Evolutionary conservation across 1,140 invertebrate species (phyloP).

Genomic region (Lethocerus indicus): DNA sequence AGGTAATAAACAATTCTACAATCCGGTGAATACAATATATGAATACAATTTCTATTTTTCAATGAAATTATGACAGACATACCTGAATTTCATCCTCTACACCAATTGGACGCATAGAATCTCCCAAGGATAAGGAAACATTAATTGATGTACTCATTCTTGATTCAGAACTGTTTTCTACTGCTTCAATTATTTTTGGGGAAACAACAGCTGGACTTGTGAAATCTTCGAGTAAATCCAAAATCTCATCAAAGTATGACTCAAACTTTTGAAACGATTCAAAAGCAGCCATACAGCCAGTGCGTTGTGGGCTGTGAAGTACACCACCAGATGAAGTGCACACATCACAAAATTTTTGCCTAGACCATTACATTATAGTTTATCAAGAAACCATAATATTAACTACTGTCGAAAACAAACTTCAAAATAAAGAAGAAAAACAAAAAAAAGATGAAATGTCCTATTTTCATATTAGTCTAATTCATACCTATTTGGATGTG

Average conservation of each 20-base stretch:
- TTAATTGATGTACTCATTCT: conserved; percentile 43
- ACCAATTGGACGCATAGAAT: too few relatives aligned
- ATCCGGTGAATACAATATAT: too few relatives aligned
- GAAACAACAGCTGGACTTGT: conserved; percentile 46
- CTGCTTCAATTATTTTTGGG: conserved; percentile 50
- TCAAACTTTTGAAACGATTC: conserved; percentile 74
- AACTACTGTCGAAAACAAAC: background rate
- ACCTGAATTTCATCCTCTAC: too few relatives aligned
- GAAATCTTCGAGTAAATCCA: conserved; percentile 66
- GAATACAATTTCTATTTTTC: too few relatives aligned
- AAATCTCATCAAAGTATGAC: conserved; percentile 66
- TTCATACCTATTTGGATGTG: conserved; percentile 71
- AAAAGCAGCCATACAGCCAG: conserved; percentile 86
- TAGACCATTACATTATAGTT: conserved; percentile 3
- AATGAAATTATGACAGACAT: too few relatives aligned
- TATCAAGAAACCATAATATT: conserved; percentile 9
- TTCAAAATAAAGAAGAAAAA: background rate
- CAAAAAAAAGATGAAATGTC: background rate
- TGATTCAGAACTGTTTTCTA: conserved; percentile 47
- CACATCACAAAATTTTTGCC: conserved; percentile 9
- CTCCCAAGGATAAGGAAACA: too few relatives aligned
- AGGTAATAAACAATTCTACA: too few relatives aligned
- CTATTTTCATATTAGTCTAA: background rate
- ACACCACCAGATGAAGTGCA: conserved; percentile 7
- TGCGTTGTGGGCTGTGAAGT: conserved; percentile 31